Conservation (phyloP, 2,113 vertebrate genomes). For the Oryzias celebensis region DNA sequence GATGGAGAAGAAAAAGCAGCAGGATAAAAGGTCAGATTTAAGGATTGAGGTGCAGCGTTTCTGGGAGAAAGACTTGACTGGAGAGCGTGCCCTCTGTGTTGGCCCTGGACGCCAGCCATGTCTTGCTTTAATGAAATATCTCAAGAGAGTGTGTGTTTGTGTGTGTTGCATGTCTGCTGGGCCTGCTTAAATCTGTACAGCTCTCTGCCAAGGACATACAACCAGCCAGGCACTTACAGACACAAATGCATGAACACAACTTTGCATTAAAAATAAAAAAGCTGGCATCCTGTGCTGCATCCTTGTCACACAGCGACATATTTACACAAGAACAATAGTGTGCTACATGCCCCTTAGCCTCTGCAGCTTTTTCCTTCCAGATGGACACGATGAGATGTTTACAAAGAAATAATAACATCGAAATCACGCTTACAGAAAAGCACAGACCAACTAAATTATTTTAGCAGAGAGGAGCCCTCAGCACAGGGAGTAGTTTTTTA, state of each 20-base stretch:
- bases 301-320: constrained; percentile 43
- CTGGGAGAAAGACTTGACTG: constrained; percentile 47
- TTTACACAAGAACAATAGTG: constrained; percentile 49
- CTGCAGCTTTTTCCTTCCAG: constrained; percentile 13
- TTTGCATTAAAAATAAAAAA: constrained; percentile 24
- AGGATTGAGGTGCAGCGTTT: constrained; percentile 27
- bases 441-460: constrained; percentile 7
- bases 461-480: constrained; percentile 4
- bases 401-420: constrained; percentile 22
- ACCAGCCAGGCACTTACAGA: constrained; percentile 17
- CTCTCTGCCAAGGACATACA: constrained; percentile 46
- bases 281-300: constrained; percentile 38
- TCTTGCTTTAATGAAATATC: constrained; percentile 66
- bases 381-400: constrained; percentile 15
- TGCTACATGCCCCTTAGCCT: constrained; percentile 42
- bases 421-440: constrained; percentile 4
- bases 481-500: constrained; percentile 7
- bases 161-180: constrained; percentile 1
- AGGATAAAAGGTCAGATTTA: constrained; percentile 30
- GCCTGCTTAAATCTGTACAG: constrained; percentile 36
- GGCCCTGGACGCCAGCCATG: constrained; percentile 53
- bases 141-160: constrained; percentile 14
- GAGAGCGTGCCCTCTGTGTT: constrained; percentile 42
- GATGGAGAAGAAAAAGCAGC: constrained; percentile 26
- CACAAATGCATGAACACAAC: not conserved